phyloP scores from a whole-genome alignment of 2,797 vertebrate genomes.

The Gallinago nigripennis region DNA sequence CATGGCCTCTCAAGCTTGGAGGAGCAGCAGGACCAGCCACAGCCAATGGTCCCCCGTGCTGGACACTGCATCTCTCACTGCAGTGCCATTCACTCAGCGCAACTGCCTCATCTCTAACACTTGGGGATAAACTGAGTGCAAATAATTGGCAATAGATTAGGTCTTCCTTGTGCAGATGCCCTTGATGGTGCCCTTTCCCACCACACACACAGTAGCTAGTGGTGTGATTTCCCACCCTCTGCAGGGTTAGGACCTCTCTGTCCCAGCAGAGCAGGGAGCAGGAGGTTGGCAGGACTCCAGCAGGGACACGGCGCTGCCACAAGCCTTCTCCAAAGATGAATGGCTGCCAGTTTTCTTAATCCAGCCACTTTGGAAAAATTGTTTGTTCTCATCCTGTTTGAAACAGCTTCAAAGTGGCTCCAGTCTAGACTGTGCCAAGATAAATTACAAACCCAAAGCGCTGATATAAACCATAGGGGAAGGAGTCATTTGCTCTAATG shows the following conservation, averaged over 20 bases:
- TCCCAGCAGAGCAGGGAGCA: background rate
- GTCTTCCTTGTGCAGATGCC: background rate
- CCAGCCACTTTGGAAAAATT: constrained; percentile 71
- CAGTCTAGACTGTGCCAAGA: constrained; percentile 87
- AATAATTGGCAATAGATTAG: background rate
- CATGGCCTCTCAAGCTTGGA: fast-evolving
- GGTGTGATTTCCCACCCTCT: background rate
- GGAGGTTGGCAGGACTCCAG: constrained; percentile 31
- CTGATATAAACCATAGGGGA: constrained; percentile 84
- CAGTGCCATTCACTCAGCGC: background rate
- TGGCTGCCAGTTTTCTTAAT: constrained; percentile 65
- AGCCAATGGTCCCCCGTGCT: fast-evolving
- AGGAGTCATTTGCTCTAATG: constrained; percentile 86
- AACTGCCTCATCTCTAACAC: background rate
- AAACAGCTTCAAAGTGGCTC: constrained; percentile 84
- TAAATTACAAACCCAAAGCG: constrained; percentile 82
- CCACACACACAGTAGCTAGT: background rate
- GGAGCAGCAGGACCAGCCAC: background rate
- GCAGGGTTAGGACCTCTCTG: background rate
- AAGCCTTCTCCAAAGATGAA: constrained; percentile 55
- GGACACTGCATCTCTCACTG: background rate
- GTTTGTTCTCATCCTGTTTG: constrained; percentile 78
- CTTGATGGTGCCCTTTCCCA: background rate
- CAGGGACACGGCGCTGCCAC: constrained; percentile 18
- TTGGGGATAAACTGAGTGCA: background rate